Base-by-base conservation (phyloP, 2,797 vertebrate species). In the Chrosomus eos region DNA sequence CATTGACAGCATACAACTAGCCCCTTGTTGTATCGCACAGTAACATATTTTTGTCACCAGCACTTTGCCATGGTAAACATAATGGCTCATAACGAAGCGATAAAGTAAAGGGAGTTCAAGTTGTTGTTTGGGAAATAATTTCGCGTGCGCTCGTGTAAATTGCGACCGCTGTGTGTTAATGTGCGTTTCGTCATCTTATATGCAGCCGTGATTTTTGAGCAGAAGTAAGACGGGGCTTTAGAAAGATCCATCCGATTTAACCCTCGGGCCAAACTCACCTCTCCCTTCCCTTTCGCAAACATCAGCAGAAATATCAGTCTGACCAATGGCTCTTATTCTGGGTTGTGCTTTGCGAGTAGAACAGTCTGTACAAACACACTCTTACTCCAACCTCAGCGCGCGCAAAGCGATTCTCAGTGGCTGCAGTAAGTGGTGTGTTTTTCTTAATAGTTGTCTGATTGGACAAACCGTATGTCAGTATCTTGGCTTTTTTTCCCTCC, bases 401-500 rank as follows among this genome's bases (percentile, higher is more conserved):
- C 78, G 45, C 66, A 80, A 87, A 77, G 77, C 55, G 60, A 14
- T 81, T 77, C 87, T 92, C 87, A 95, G 89, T 95, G 95, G 94
- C 91, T 94, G 86, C 86, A 33, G 76, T 92, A 90, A 93, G 94
- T 96, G 95, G 95, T 93, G 91, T 95, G 95, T 93, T 95, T 95
- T 93, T 88, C 87, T 87, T 88, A 75, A 75, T 90, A 88, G 75
- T 26, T 68, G 70, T 85, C 85, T 91, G 91, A 95, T 96, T 96
- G 95, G 94, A 91, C 88, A 73, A 80, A 9, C 18, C 85, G 79
- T 85, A 89, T 67, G 94, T 86, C 94, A 93, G 67, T 94, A 88
- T 92, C 90, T 26, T 2, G 76, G 83, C 53, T 87, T 81, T 87
- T 64, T 80, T 76, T 83, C 88, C 89, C 90, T 91, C 73, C 89